These are phyloP conservation scores for Verasper variegatus DNA, from an alignment of 2,113 vertebrate genomes.

Conservation along the genomic window DNA sequence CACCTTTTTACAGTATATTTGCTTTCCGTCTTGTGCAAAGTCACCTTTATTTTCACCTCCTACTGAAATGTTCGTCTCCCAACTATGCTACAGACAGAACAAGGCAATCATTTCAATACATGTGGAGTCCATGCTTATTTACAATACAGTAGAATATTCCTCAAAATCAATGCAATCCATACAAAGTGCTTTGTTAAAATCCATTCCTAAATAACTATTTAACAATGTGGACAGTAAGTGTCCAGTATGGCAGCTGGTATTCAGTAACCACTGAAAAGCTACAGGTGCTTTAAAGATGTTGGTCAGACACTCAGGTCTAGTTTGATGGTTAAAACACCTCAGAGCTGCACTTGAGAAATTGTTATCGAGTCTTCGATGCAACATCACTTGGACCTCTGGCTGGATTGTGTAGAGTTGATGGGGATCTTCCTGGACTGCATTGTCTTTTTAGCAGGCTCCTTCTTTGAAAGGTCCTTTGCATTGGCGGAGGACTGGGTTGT, in stretches of 20 bases:
- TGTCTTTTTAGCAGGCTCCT: conserved; percentile 85
- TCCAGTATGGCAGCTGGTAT: conserved; percentile 73
- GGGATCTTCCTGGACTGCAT: conserved; percentile 87
- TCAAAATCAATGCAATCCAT: conserved; percentile 74
- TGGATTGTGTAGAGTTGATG: conserved; percentile 89
- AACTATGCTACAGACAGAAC: conserved; percentile 76
- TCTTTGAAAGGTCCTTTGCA: conserved; percentile 81
- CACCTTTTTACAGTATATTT: conserved; percentile 13
- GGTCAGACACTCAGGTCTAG: conserved; percentile 23
- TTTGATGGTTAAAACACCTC: conserved; percentile 56
- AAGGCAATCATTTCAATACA: conserved; percentile 73
- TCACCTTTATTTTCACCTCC: conserved; percentile 48
- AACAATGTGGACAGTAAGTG: conserved; percentile 65
- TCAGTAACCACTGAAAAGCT: conserved; percentile 61
- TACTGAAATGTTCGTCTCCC: conserved; percentile 46
- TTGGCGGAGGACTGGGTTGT: conserved; percentile 78
- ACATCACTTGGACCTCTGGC: conserved; percentile 90
- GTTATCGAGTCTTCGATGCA: conserved; percentile 23
- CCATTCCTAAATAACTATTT: conserved; percentile 74
- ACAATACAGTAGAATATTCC: conserved; percentile 69
- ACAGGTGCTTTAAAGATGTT: conserved; percentile 65
- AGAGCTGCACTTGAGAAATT: conserved; percentile 85
- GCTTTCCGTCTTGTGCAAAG: conserved; percentile 66
- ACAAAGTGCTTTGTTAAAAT: conserved; percentile 83
- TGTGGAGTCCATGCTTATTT: conserved; percentile 77